phyloP scores from a whole-genome alignment of 2,797 vertebrate species.

The Cirrhinus molitorella region DNA sequence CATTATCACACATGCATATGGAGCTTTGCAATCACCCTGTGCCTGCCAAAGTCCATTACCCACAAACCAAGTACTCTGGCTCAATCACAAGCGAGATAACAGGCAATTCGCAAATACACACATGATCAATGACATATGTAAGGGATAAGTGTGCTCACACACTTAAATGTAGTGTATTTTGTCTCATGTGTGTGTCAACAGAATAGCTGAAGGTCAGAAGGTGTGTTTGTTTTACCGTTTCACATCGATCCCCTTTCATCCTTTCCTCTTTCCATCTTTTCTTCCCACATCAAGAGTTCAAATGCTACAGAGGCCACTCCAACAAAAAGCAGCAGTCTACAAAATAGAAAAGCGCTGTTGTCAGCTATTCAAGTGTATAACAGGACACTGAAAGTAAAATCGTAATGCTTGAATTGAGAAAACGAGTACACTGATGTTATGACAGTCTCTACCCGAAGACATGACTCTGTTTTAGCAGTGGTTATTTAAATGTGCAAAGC shows the following conservation, averaged over 20 bases:
- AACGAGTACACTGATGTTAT: neutral
- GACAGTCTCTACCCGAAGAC: neutral
- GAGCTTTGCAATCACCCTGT: slow-evolving; percentile 42
- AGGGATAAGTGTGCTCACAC: neutral
- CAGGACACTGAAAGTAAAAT: neutral
- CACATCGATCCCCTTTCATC: slow-evolving; percentile 35
- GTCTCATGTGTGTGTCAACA: slow-evolving; percentile 13
- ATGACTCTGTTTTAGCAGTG: neutral
- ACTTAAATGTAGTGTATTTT: slow-evolving; percentile 17
- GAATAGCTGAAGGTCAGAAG: slow-evolving; percentile 30
- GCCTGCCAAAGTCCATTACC: slow-evolving; percentile 55
- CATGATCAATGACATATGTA: neutral
- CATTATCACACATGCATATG: slow-evolving; percentile 56
- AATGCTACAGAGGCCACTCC: slow-evolving; percentile 13
- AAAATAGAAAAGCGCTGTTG: neutral
- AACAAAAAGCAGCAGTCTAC: slow-evolving; percentile 28
- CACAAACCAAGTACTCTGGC: slow-evolving; percentile 64
- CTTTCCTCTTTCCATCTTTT: neutral
- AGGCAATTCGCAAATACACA: slow-evolving; percentile 45
- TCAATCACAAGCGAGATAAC: neutral
- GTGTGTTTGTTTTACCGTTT: slow-evolving; percentile 34
- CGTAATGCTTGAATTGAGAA: neutral
- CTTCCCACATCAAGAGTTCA: slow-evolving; percentile 25
- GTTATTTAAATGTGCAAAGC: slow-evolving; percentile 18
- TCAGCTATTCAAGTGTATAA: neutral